Conservation (phyloP, 2,888 invertebrate species). For the Eristalis arbustorum region DNA sequence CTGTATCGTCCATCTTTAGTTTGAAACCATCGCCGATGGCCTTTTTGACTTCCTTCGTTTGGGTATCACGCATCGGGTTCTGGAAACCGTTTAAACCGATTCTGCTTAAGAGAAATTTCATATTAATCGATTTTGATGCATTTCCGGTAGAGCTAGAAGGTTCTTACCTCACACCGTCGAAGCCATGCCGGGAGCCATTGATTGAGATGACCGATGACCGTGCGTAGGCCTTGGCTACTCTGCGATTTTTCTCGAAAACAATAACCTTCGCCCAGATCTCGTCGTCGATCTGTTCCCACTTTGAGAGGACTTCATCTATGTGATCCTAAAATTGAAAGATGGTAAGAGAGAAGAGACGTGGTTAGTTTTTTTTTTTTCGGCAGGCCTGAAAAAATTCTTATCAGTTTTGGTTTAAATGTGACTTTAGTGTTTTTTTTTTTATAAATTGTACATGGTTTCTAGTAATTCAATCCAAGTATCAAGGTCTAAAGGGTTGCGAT, state of each 20-base stretch:
- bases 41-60: conserved; percentile 94
- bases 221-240: conserved; percentile 98
- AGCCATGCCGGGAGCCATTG: conserved; percentile 96
- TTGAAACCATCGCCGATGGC: conserved; percentile 93
- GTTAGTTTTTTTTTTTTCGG: not conserved
- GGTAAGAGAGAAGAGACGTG: not conserved
- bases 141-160: not conserved
- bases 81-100: conserved; percentile 97
- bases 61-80: conserved; percentile 95
- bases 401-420: too few relatives aligned
- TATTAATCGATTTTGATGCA: not conserved
- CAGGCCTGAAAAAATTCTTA: too few relatives aligned
- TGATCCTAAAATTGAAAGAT: conserved; percentile 88
- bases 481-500: too few relatives aligned
- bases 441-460: too few relatives aligned
- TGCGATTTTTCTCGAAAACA: conserved; percentile 95
- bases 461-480: too few relatives aligned
- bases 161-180: conserved; percentile 95
- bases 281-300: conserved; percentile 98
- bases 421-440: too few relatives aligned
- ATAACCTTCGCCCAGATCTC: conserved; percentile 99
- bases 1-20: conserved; percentile 87
- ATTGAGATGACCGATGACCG: conserved; percentile 96
- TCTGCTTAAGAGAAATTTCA: conserved; percentile 82
- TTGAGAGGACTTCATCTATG: conserved; percentile 96